Conservation (phyloP, 2,888 invertebrate genomes). For the Yponomeuta evonymella region DNA sequence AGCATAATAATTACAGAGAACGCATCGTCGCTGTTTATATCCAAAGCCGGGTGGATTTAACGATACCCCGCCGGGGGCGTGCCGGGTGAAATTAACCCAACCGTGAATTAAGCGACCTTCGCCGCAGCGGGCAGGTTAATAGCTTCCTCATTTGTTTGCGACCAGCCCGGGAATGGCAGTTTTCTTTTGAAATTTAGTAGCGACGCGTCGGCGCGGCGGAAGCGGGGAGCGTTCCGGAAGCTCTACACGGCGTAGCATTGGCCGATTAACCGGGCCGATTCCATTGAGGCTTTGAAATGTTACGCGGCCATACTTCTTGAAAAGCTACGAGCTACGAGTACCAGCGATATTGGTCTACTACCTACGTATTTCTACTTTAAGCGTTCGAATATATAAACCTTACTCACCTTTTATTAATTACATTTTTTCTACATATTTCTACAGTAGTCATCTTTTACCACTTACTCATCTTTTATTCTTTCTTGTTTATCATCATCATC, state of each 20-base stretch:
- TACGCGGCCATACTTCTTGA: too few species aligned
- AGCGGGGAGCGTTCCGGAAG: neutral
- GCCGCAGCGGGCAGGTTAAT: slow-evolving; percentile 29
- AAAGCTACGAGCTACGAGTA: too few species aligned
- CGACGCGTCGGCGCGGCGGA: neutral
- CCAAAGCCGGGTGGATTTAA: slow-evolving; percentile 33
- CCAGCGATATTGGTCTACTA: too few species aligned
- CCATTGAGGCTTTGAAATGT: too few species aligned
- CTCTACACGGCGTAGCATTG: neutral
- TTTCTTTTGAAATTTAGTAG: slow-evolving; percentile 27
- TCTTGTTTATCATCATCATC: too few species aligned
- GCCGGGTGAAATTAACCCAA: slow-evolving; percentile 32
- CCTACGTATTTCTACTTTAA: too few species aligned
- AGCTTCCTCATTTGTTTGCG: slow-evolving; percentile 31
- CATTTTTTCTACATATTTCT: too few species aligned
- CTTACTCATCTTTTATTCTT: too few species aligned
- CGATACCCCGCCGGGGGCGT: slow-evolving; percentile 31
- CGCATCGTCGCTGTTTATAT: slow-evolving; percentile 24
- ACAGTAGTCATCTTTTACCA: too few species aligned
- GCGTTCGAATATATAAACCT: too few species aligned
- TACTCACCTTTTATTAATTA: too few species aligned
- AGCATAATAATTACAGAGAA: slow-evolving; percentile 29
- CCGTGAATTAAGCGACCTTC: slow-evolving; percentile 24
- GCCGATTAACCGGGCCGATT: too few species aligned
- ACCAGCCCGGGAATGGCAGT: slow-evolving; percentile 27